Conservation (phyloP, 1,140 invertebrate species). For the Sinella curviseta region DNA sequence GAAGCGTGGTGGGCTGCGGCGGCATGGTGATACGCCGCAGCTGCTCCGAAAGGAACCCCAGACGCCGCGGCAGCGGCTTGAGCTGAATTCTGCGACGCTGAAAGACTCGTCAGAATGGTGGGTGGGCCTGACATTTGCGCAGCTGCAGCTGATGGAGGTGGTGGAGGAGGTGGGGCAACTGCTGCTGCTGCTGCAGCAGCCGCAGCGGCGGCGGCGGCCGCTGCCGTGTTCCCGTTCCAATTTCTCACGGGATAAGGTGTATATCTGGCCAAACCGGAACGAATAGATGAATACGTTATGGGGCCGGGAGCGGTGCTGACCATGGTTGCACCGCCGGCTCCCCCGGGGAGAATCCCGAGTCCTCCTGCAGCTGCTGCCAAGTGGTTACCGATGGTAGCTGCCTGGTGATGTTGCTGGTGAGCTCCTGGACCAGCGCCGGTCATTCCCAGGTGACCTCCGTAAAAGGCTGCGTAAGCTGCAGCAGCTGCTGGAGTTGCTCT, state of each 20-base stretch:
- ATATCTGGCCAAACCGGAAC: background rate
- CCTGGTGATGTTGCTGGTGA: background rate
- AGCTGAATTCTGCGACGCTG: background rate
- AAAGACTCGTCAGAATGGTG: background rate
- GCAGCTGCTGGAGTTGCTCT: background rate
- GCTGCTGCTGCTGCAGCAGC: background rate
- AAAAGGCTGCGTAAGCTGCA: background rate
- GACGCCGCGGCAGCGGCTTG: background rate
- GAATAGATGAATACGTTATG: background rate
- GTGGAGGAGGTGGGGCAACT: background rate
- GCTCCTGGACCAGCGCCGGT: background rate
- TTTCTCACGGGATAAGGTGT: background rate
- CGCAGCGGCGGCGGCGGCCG: background rate
- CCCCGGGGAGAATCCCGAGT: background rate
- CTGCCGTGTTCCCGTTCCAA: slow-evolving; percentile 9
- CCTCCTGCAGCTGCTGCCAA: slow-evolving; percentile 1
- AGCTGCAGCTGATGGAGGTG: background rate
- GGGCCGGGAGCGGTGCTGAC: background rate
- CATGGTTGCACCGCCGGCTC: background rate
- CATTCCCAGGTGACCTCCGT: background rate
- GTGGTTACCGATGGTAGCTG: background rate
- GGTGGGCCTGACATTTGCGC: background rate
- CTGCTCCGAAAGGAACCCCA: background rate
- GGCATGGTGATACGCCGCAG: background rate
- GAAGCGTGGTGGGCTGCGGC: background rate